phyloP scores from a whole-genome alignment of 1,140 invertebrate genomes.

The Hesperophylax magnus region DNA sequence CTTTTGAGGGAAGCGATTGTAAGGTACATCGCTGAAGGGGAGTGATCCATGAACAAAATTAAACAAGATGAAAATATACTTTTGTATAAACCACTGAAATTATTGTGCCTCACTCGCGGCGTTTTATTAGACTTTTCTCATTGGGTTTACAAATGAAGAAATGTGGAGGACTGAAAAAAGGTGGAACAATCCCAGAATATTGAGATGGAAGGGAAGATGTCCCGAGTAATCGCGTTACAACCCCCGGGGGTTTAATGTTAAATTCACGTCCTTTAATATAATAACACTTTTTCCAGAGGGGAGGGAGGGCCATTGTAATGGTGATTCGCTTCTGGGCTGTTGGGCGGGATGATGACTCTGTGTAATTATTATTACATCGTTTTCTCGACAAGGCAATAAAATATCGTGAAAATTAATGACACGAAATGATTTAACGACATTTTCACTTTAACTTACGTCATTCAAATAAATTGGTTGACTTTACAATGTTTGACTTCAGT shows the following conservation, averaged over 20 bases:
- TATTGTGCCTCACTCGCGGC: no score
- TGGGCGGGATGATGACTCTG: constrained; percentile 21
- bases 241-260: constrained; percentile 14
- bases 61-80: no score
- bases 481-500: no score
- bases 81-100: no score
- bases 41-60: no score
- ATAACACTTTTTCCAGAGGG: constrained; percentile 7
- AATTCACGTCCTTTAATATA: constrained; percentile 25
- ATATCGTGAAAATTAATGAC: constrained; percentile 34
- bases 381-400: constrained; percentile 24
- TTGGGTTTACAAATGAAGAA: background rate
- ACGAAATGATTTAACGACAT: constrained; percentile 18
- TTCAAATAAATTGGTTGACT: no score
- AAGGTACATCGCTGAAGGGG: no score
- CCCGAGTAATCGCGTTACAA: background rate
- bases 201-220: background rate
- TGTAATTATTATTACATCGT: constrained; percentile 34
- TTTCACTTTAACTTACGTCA: background rate
- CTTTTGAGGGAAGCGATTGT: no score
- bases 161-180: background rate
- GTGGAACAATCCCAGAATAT: background rate
- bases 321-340: constrained; percentile 13
- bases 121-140: no score
- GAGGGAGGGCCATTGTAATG: background rate